A percentile compares a stretch with the other conserved stretches of the same genome.
phyloP scores from a whole-genome alignment of 2,797 vertebrate species.

The Enteromius radiatus region DNA sequence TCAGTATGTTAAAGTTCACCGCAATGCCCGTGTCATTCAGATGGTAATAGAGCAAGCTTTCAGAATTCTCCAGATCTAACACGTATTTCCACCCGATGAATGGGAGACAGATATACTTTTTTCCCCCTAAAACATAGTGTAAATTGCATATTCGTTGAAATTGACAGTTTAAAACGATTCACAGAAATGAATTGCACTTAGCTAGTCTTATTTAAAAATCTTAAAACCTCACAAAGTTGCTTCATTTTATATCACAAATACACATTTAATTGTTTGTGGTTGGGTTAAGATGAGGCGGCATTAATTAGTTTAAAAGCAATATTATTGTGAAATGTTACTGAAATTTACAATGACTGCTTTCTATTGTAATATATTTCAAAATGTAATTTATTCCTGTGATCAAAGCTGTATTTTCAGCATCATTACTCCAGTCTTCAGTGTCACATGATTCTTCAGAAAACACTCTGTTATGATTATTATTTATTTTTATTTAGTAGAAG shows the following conservation, averaged over 20 bases:
- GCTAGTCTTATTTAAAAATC: too few relatives aligned
- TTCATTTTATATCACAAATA: background rate
- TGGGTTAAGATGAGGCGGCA: background rate
- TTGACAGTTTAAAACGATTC: background rate
- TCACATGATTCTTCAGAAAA: background rate
- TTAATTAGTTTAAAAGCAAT: background rate
- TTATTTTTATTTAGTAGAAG: background rate
- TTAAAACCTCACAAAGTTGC: background rate
- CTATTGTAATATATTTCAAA: background rate
- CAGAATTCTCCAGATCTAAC: constrained; percentile 69
- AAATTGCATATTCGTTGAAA: background rate
- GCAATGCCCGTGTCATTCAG: constrained; percentile 74
- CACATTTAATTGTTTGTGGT: too few relatives aligned
- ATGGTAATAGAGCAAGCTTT: constrained; percentile 75
- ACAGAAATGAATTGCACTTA: background rate
- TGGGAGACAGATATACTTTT: background rate
- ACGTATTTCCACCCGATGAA: background rate
- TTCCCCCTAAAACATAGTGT: background rate
- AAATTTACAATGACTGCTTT: background rate
- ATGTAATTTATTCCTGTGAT: background rate
- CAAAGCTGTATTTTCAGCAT: background rate
- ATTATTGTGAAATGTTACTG: background rate
- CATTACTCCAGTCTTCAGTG: background rate
- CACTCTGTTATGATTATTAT: too few relatives aligned
- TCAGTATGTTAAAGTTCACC: constrained; percentile 45